Evolutionary conservation across 2,888 invertebrate genomes (phyloP), one percentile per base, ranked within the genome.

Genomic region (Venustoraphidia nigricollis): DNA sequence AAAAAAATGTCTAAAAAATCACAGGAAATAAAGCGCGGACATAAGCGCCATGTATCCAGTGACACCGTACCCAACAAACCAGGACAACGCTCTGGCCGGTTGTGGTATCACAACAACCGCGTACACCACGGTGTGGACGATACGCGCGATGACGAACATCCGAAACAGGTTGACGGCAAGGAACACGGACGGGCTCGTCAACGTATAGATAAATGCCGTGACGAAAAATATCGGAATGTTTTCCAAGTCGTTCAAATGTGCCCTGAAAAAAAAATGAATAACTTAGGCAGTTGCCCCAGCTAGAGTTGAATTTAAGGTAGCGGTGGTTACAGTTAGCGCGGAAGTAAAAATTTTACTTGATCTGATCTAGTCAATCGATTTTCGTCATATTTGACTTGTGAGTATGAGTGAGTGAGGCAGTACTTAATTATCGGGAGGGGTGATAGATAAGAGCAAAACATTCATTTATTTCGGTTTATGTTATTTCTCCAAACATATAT

Each of bases 211-310:
- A 6, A 75, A 69, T 6, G 73, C 77, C 35, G 77, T 62, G 10
- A 79, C 57, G 61, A 80, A 70, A 60, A 82, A 84, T 1, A 75
- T 69, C 0, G 77, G 71, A 47, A 84, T 81, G 61, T 82, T 84
- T 64, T 83, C 83, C 62, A 83, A 60, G 60, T 84, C 83, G 58
- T 84, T 84, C 55, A 74, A 67, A 60, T 83, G 81, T 10, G 80
- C 81, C 57, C 81, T 81, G 62, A 9, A 66, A 65, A 41, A 48
- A 52, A 53, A 43, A 46, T 14, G 45, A 46, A 34, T 36, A n/a
- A 40, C 39, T 37, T 11, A 41, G 35, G 17, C 49, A 48, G 49
- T 41, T 10, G n/a, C 47, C 13, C n/a, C 27, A 13, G 34, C 46
- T 40, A n/a, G n/a, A n/a, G n/a, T n/a, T n/a, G n/a, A n/a, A n/a